Evolutionary conservation across 2,888 invertebrate species (phyloP).

Genomic region (Hypsopygia costalis): DNA sequence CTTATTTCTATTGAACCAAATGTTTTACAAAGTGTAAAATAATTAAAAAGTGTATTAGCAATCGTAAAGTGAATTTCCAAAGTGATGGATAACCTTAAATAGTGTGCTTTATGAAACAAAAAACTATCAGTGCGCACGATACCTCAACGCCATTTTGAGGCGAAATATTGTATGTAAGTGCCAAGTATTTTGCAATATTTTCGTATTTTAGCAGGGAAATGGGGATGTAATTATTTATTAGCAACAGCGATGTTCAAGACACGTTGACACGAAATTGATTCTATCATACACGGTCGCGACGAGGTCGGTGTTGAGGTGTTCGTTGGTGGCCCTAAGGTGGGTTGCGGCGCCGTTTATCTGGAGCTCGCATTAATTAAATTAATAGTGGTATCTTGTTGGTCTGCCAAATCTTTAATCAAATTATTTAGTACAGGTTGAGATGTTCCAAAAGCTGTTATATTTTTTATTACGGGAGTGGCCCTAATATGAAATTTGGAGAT

Average conservation of each 20-base stretch:
- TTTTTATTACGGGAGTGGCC: constrained; percentile 19
- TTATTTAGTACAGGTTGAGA: constrained; percentile 12
- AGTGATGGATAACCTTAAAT: constrained; percentile 59
- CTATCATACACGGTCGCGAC: neutral
- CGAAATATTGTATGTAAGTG: constrained; percentile 82
- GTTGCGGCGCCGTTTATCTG: constrained; percentile 58
- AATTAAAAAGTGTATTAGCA: constrained; percentile 52
- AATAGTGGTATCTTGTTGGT: constrained; percentile 31
- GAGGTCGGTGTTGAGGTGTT: neutral
- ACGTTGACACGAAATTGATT: constrained; percentile 20
- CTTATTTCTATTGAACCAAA: too few species aligned
- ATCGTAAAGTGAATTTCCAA: constrained; percentile 49
- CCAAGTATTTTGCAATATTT: constrained; percentile 80
- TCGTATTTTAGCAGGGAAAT: constrained; percentile 40
- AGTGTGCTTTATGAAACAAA: constrained; percentile 73
- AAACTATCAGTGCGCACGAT: constrained; percentile 81
- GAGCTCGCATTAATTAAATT: constrained; percentile 70
- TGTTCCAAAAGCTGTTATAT: constrained; percentile 9
- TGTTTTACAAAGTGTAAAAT: constrained; percentile 37
- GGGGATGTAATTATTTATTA: constrained; percentile 41
- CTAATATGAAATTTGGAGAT: constrained; percentile 37
- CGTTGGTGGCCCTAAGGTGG: constrained; percentile 59
- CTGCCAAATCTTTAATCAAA: constrained; percentile 26
- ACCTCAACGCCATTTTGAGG: constrained; percentile 82
- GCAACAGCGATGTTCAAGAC: constrained; percentile 30